Conservation (phyloP, 2,113 vertebrate species). For the Plestiodon gilberti region DNA sequence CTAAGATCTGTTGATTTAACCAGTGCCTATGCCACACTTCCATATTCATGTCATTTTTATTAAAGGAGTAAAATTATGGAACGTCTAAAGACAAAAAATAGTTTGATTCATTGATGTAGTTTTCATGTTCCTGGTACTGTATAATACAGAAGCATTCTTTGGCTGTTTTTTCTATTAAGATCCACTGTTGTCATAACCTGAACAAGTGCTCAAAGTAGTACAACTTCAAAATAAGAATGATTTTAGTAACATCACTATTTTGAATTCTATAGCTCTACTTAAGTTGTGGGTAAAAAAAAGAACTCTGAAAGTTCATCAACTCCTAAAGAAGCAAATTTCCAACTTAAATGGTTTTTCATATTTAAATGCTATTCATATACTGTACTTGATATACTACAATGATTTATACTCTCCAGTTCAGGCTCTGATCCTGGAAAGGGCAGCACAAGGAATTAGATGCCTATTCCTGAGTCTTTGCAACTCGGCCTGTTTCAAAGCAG, state of each 20-base stretch:
- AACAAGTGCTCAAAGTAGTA: not conserved
- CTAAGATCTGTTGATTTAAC: not conserved
- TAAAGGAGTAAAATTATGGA: not conserved
- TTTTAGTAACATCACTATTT: not conserved
- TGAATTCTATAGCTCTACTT: not conserved
- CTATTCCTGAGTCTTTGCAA: not conserved
- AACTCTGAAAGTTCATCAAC: not conserved
- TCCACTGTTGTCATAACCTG: not conserved
- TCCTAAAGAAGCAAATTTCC: not conserved
- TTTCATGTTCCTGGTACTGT: not conserved
- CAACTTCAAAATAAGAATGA: not conserved
- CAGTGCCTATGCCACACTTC: not conserved
- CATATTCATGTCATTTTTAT: not conserved
- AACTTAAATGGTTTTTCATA: not conserved
- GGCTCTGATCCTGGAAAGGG: not conserved
- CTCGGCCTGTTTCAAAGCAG: not conserved
- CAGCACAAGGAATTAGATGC: not conserved
- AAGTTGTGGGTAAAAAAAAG: not conserved
- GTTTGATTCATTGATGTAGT: not conserved
- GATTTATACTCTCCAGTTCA: not conserved
- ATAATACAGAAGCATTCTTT: not conserved
- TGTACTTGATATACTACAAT: not conserved
- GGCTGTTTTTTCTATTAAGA: not conserved
- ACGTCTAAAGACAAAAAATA: rapidly evolving
- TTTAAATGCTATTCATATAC: not conserved